Evolutionary conservation across 2,888 invertebrate species (phyloP).

Genomic region (Conus canariensis): DNA sequence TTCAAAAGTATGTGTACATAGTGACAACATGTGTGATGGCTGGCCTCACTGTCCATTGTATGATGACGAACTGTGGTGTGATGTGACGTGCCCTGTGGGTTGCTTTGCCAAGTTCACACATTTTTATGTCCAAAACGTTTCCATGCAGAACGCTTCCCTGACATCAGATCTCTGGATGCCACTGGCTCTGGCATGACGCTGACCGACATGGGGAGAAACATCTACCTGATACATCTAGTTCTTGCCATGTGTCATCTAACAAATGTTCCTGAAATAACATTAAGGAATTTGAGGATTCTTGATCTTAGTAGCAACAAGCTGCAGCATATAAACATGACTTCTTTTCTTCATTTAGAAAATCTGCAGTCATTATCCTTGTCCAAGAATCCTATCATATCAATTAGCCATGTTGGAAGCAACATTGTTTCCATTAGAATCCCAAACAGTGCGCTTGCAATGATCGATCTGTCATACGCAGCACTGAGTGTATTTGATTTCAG

Average conservation of each 20-base stretch:
- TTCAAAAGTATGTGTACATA: not conserved
- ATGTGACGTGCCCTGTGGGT: not conserved
- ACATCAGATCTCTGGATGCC: not conserved
- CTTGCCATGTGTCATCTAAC: slow-evolving; percentile 5
- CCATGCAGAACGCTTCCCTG: not conserved
- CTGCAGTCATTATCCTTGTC: not conserved
- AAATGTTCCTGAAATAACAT: not conserved
- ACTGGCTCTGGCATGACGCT: not conserved
- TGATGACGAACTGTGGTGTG: slow-evolving; percentile 10
- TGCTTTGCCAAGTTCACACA: not conserved
- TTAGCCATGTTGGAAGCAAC: too few species aligned
- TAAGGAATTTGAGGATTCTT: slow-evolving; percentile 25
- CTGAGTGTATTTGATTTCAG: not conserved
- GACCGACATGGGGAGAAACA: not conserved
- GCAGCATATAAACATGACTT: not conserved
- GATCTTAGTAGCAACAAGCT: slow-evolving; percentile 39
- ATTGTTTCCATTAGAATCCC: too few species aligned
- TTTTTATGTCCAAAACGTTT: not conserved
- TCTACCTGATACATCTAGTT: not conserved
- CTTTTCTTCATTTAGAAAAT: not conserved
- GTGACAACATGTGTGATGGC: slow-evolving; percentile 16
- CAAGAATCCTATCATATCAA: too few species aligned
- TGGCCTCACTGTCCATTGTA: not conserved
- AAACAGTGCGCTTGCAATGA: too few species aligned
- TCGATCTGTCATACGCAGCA: too few species aligned